Evolutionary conservation across 1,140 invertebrate species (phyloP).

Genomic region (Bombus ignitus): DNA sequence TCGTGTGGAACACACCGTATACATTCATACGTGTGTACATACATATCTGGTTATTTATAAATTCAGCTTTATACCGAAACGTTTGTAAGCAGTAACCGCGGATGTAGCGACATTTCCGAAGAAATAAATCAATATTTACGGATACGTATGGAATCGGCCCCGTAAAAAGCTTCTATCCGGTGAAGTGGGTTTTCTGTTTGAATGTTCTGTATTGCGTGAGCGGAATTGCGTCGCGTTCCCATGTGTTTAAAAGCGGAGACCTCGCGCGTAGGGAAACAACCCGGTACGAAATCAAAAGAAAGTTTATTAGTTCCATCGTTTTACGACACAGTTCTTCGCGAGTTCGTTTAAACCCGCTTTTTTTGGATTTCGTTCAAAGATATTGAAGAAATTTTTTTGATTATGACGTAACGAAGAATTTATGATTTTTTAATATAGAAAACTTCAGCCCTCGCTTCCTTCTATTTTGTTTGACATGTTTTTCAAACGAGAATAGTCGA

Average conservation of each 20-base stretch:
- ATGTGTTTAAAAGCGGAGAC: background rate
- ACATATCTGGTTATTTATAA: background rate
- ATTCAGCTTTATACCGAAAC: background rate
- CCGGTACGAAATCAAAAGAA: too few relatives aligned
- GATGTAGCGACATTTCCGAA: background rate
- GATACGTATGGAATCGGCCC: background rate
- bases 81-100: background rate
- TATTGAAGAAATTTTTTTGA: background rate
- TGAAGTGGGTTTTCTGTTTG: conserved; percentile 8
- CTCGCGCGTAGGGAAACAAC: too few relatives aligned
- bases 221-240: background rate
- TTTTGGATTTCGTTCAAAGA: background rate
- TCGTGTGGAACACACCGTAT: too few relatives aligned
- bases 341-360: background rate
- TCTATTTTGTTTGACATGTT: too few relatives aligned
- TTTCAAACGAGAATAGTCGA: too few relatives aligned
- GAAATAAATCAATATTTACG: conserved; percentile 29
- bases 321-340: background rate
- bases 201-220: background rate
- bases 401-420: too few relatives aligned
- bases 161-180: background rate
- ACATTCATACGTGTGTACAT: too few relatives aligned
- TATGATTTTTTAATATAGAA: too few relatives aligned
- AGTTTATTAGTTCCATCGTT: background rate
- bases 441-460: too few relatives aligned